These are phyloP conservation scores for Stenichneumon culpator DNA, from an alignment of 2,888 invertebrate species.

Conservation along the genomic window DNA sequence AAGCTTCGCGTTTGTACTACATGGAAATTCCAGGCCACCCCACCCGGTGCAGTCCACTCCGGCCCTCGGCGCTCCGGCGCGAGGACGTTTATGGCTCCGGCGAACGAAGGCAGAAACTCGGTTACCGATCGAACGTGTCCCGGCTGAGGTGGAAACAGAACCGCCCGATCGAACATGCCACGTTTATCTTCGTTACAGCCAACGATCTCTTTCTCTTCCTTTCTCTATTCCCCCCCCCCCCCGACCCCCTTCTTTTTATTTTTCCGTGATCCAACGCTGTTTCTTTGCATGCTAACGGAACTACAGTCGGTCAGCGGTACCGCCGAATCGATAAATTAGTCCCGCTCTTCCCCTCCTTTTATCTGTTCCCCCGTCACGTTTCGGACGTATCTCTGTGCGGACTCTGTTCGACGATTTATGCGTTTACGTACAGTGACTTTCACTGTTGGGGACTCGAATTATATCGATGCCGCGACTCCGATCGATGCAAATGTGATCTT, in stretches of 20 bases:
- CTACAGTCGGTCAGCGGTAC: constrained; percentile 10
- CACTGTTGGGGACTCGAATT: neutral
- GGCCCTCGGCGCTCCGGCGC: constrained; percentile 30
- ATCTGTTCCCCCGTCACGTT: neutral
- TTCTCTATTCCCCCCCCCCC: constrained; percentile 14
- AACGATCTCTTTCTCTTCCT: constrained; percentile 21
- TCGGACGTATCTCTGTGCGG: neutral
- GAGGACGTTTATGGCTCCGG: constrained; percentile 55
- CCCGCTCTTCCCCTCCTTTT: constrained; percentile 24
- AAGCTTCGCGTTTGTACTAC: constrained; percentile 62
- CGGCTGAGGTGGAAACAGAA: constrained; percentile 37
- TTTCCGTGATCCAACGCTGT: constrained; percentile 26
- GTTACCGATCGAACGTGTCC: constrained; percentile 62
- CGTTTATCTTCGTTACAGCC: constrained; percentile 66
- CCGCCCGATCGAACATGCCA: constrained; percentile 42
- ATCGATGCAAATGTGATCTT: constrained; percentile 4
- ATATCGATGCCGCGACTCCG: no score
- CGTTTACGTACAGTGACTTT: neutral
- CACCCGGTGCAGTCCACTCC: constrained; percentile 6
- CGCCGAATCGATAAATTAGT: constrained; percentile 37
- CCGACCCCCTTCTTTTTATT: constrained; percentile 7
- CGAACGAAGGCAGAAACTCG: constrained; percentile 27
- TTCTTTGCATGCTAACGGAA: constrained; percentile 23
- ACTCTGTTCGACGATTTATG: neutral
- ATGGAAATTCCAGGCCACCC: constrained; percentile 67